Evolutionary conservation across 2,113 vertebrate species (phyloP), one percentile per base, ranked within the genome.

Genomic region (Phodopus roborovskii): DNA sequence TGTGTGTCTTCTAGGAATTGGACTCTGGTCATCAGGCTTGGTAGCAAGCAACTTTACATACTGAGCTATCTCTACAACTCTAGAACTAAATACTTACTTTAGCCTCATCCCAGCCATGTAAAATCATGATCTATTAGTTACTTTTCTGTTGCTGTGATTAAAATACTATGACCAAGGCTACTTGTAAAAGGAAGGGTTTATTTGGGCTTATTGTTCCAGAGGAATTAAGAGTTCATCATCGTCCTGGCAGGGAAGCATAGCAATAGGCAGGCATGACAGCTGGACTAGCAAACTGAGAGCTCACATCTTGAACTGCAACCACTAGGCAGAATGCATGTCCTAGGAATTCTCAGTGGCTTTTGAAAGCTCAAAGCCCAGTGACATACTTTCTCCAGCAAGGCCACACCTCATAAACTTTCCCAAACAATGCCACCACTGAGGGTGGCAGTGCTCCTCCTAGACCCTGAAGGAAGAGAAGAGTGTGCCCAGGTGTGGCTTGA

Each of bases 51-150:
- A 22, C n/a, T 45, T 84, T 45, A 62, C 26, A 42, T 10, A 26
- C 39, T 64, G 82, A 45, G n/a, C n/a, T 58, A 64, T 64, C 58
- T 64, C 58, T 42, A 19, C n/a, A 16, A 4, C 56, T 42, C 81
- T 85, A 58, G 73, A 96, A 89, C 22, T 75, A 90, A 95, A 45
- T 94, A 60, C 36, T 87, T 28, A 20, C 71, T 82, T 90, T 71
- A 88, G 71, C 58, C 77, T 94, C 30, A 39, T 66, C 30, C 58
- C 92, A 85, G 90, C 50, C 66, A 82, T 24, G 4, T 88, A 82
- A 94, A 92, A 85, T 77, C 62, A 70, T 58, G 66, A 17, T 58
- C 5, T 39, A 4, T 39, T 24, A 24, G 36, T 82, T 26, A 9
- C 22, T 58, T 82, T 58, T 16, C 36, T 60, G 36, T n/a, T 58